These are phyloP conservation scores for Cephus spinipes DNA, from an alignment of 2,888 invertebrate species.

Conservation along the genomic window DNA sequence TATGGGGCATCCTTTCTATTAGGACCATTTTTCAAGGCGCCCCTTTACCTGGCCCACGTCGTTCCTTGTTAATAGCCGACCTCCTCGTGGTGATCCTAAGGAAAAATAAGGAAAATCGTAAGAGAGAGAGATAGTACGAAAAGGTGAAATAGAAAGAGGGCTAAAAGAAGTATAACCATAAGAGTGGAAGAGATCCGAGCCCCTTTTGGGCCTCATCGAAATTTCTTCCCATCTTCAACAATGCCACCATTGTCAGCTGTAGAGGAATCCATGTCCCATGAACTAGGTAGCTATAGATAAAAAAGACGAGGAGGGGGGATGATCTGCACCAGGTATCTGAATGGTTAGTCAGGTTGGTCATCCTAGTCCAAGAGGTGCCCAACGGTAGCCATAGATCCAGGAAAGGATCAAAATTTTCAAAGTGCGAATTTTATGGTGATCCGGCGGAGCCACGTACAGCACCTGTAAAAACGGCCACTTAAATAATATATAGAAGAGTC, in stretches of 20 bases:
- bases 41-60: conserved; percentile 25
- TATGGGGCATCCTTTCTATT: conserved; percentile 40
- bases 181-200: background rate
- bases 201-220: background rate
- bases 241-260: background rate
- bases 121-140: conserved; percentile 2
- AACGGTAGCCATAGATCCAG: background rate
- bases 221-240: background rate
- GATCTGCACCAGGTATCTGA: background rate
- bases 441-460: background rate
- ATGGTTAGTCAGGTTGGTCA: background rate
- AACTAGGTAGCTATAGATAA: background rate
- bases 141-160: background rate
- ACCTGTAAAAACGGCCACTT: background rate
- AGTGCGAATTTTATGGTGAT: background rate
- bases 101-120: conserved; percentile 10
- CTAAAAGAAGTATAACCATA: background rate
- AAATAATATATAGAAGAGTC: background rate
- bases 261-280: background rate
- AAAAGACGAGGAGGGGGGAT: background rate
- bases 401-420: background rate
- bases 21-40: conserved; percentile 33
- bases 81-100: conserved; percentile 4
- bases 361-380: background rate
- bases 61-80: conserved; percentile 28